Base-by-base conservation (phyloP, 2,113 vertebrate genomes). In the Oreotragus oreotragus region DNA sequence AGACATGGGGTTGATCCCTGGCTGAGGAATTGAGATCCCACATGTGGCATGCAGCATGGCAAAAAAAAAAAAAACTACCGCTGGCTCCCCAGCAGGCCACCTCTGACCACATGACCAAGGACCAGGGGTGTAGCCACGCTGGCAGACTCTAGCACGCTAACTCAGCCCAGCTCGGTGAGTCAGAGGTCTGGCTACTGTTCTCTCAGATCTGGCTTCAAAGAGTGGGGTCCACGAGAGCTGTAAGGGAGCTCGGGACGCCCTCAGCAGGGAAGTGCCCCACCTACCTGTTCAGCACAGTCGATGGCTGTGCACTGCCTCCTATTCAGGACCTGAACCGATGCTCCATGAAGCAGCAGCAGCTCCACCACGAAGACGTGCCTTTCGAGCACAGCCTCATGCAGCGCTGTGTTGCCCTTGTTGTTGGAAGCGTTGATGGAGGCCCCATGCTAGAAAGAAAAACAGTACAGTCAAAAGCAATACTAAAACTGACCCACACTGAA, bases 361-460 rank as follows among this genome's bases (percentile, higher is more conserved):
- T 99, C 99, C 73, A 99, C 99, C 98, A 99, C 98, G 0, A 96
- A 93, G 97, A 98, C 98, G 0, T 99, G 98, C 21, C 98, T 98
- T 0, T 98, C 99, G 0, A 97, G 98, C 98, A 99, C 99, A 0
- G 99, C 99, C 98, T 99, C 99, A 0, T 99, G 99, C 90, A 99
- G 99, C 0, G 99, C 99, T 0, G 99, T 99, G 98, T 99, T 99
- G 30, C 99, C 99, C 94, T 99, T 98, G 28, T 98, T 98, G 39
- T 99, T 99, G 21, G 28, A 98, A 4, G 99, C 84, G n/a, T 99
- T 99, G 64, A 99, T 98, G 16, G 98, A 96, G 2, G 99, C 99
- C 5, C 99, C 99, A 0, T 97, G 99, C 99, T 99, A 97, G 81
- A 21, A 86, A 43, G 84, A 39, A 81, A 94, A 47, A 73, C 2